Evolutionary conservation across 2,888 invertebrate species (phyloP).

Genomic region (Epistrophe eligans): DNA sequence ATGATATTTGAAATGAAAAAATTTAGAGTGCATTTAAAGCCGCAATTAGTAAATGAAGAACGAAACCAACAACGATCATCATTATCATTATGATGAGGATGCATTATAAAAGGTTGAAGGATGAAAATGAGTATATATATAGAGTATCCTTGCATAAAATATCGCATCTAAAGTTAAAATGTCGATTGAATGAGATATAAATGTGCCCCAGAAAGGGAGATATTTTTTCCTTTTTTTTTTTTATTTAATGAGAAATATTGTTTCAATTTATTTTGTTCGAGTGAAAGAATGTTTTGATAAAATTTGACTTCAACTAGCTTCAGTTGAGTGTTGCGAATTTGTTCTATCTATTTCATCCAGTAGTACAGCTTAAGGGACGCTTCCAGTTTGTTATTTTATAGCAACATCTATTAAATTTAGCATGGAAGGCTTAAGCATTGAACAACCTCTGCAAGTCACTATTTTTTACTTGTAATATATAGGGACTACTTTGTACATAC

Average conservation of each 20-base stretch:
- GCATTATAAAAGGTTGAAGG: background rate
- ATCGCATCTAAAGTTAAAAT: conserved; percentile 1
- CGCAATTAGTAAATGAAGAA: conserved; percentile 31
- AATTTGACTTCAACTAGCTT: background rate
- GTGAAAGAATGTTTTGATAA: background rate
- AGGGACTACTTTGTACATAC: too few relatives aligned
- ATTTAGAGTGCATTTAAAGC: conserved; percentile 17
- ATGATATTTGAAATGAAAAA: conserved; percentile 5
- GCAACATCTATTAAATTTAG: too few relatives aligned
- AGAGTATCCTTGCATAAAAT: background rate
- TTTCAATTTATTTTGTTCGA: background rate
- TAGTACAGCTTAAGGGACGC: too few relatives aligned
- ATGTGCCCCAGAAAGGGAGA: background rate
- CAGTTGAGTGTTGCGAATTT: too few relatives aligned
- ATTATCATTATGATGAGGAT: conserved; percentile 3
- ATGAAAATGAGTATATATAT: background rate
- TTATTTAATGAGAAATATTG: background rate
- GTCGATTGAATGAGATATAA: background rate
- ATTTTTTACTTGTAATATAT: too few relatives aligned
- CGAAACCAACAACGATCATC: background rate
- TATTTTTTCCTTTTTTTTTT: background rate
- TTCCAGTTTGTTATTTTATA: too few relatives aligned
- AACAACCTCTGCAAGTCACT: too few relatives aligned
- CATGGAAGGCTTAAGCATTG: too few relatives aligned
- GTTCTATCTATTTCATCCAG: too few relatives aligned